Conservation (phyloP, 2,113 vertebrate species). For the Mandrillus leucophaeus region DNA sequence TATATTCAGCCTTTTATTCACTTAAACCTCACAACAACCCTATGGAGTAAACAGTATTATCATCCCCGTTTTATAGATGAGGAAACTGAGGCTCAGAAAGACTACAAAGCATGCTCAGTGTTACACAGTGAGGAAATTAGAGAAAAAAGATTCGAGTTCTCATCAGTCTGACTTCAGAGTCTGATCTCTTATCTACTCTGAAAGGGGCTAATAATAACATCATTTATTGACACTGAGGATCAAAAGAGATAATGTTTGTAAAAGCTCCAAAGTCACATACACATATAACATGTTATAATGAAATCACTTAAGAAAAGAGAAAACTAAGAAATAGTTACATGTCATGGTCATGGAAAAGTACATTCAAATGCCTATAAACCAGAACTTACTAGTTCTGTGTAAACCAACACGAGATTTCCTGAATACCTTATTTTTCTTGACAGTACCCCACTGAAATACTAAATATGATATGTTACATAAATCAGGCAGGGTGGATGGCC, state of each 20-base stretch:
- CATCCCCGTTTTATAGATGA: constrained; percentile 24
- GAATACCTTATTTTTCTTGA: constrained; percentile 18
- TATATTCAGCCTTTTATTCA: background rate
- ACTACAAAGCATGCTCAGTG: background rate
- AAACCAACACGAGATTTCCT: constrained; percentile 38
- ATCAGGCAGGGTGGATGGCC: background rate
- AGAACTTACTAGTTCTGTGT: background rate
- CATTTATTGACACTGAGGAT: background rate
- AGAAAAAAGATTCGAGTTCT: background rate
- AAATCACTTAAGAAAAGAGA: constrained; percentile 33
- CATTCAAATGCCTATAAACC: background rate
- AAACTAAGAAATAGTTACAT: background rate
- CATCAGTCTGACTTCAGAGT: background rate
- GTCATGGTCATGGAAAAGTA: background rate
- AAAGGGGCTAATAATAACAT: background rate
- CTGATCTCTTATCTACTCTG: background rate
- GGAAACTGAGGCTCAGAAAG: constrained; percentile 15
- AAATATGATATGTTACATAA: constrained; percentile 5
- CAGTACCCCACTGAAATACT: constrained; percentile 15
- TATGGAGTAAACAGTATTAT: background rate
- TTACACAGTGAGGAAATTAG: background rate
- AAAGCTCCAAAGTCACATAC: background rate
- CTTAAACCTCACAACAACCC: background rate
- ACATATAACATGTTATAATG: background rate
- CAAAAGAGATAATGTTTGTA: constrained; percentile 10